phyloP scores from a whole-genome alignment of 2,797 vertebrate species.

The Chlorospingus semifuscus region DNA sequence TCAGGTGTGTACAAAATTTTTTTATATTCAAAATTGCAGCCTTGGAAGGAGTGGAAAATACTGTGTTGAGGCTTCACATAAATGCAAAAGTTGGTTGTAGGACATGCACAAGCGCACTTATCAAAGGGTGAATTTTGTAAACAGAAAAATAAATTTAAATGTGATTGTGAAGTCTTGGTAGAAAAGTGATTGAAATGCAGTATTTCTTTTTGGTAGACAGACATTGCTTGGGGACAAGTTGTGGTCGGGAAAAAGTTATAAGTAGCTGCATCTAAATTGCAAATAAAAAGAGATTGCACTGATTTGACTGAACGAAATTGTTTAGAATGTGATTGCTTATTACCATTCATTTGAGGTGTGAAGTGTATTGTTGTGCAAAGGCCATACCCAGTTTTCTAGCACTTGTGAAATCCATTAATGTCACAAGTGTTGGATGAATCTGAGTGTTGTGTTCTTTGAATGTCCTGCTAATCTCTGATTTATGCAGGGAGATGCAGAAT shows the following conservation, averaged over 20 bases:
- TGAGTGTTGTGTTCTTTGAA: neutral
- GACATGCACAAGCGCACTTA: neutral
- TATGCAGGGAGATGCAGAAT: neutral
- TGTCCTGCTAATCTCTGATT: neutral
- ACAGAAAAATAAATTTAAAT: neutral
- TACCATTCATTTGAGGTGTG: constrained; percentile 3
- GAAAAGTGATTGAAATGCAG: neutral
- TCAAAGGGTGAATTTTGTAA: neutral
- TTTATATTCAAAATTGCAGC: neutral
- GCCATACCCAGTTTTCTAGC: neutral
- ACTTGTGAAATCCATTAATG: neutral
- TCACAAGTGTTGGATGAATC: neutral
- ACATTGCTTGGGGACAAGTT: neutral
- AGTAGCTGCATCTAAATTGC: neutral
- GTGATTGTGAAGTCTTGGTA: neutral
- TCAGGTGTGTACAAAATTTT: no score
- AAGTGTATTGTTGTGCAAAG: neutral
- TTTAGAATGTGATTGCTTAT: neutral
- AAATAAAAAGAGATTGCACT: neutral
- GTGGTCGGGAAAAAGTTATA: neutral
- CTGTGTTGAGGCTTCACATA: neutral
- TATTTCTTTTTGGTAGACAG: neutral
- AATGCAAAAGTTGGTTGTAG: neutral
- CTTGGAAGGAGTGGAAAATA: neutral
- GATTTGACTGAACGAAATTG: neutral